Percentiles rank a stretch among this genome's conserved stretches.
Evolutionary conservation across 1,140 invertebrate genomes (phyloP).

Genomic region (Carposina sasakii): DNA sequence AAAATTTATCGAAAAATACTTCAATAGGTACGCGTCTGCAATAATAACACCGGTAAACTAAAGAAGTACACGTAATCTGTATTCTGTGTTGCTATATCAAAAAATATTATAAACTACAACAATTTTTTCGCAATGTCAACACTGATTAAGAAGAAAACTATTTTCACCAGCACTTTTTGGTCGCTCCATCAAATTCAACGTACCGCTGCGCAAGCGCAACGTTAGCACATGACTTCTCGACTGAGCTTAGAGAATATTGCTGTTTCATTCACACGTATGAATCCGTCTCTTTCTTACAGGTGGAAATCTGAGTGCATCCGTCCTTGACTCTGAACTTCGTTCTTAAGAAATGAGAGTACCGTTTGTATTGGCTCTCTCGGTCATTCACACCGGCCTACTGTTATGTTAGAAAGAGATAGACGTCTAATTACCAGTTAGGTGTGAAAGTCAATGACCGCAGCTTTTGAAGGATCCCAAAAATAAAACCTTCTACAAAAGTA

Average conservation of each 20-base stretch:
- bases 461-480: constrained; percentile 52
- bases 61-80: no score
- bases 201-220: constrained; percentile 44
- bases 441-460: constrained; percentile 62
- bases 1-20: no score
- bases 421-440: constrained; percentile 46
- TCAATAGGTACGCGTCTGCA: no score
- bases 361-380: constrained; percentile 44
- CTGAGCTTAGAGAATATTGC: constrained; percentile 29
- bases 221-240: constrained; percentile 40
- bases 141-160: not conserved
- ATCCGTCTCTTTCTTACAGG: constrained; percentile 30
- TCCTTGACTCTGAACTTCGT: constrained; percentile 54
- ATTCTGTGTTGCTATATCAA: no score
- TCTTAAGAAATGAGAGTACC: constrained; percentile 53
- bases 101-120: no score
- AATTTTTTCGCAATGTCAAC: no score
- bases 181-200: constrained; percentile 4
- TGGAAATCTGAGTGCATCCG: constrained; percentile 47
- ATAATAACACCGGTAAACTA: no score
- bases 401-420: constrained; percentile 32
- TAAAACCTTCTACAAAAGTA: no score
- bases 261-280: constrained; percentile 31
- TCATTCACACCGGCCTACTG: constrained; percentile 13
- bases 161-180: not conserved